phyloP scores from a whole-genome alignment of 2,888 invertebrate genomes.

The Nycteola revayana region DNA sequence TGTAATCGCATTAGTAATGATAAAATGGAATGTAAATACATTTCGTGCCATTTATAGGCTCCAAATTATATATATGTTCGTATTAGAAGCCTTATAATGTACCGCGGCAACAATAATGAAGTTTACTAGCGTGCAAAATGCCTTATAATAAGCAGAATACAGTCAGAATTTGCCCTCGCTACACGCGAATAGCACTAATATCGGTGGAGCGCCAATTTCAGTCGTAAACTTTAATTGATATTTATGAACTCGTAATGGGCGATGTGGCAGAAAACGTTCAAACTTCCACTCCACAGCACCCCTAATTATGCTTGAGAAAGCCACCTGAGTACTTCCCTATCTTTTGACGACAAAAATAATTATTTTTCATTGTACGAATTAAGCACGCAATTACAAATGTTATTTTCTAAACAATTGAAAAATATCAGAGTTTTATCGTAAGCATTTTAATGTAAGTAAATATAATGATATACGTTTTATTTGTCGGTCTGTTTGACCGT shows the following conservation, averaged over 20 bases:
- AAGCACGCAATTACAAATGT: conserved; percentile 10
- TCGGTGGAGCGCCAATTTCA: conserved; percentile 59
- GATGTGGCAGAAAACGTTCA: conserved; percentile 41
- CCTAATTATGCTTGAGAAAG: conserved; percentile 46
- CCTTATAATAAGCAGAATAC: conserved; percentile 55
- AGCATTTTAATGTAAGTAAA: no score
- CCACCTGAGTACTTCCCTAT: conserved; percentile 33
- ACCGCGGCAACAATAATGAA: no score
- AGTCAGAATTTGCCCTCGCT: conserved; percentile 40
- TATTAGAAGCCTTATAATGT: no score
- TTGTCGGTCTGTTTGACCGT: no score
- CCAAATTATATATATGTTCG: no score
- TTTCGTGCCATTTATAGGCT: no score
- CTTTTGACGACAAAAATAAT: conserved; percentile 17
- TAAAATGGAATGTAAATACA: no score
- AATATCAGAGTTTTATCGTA: no score
- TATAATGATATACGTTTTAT: no score
- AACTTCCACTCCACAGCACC: conserved; percentile 40
- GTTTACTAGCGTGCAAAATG: conserved; percentile 52
- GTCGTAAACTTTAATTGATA: conserved; percentile 70
- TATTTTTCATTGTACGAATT: conserved; percentile 24
- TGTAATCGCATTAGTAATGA: no score
- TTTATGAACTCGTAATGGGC: conserved; percentile 61
- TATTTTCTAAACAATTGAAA: no score
- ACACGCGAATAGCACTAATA: conserved; percentile 70